Conservation (phyloP, 2,797 vertebrate genomes). For the Toxotes lorentzi region DNA sequence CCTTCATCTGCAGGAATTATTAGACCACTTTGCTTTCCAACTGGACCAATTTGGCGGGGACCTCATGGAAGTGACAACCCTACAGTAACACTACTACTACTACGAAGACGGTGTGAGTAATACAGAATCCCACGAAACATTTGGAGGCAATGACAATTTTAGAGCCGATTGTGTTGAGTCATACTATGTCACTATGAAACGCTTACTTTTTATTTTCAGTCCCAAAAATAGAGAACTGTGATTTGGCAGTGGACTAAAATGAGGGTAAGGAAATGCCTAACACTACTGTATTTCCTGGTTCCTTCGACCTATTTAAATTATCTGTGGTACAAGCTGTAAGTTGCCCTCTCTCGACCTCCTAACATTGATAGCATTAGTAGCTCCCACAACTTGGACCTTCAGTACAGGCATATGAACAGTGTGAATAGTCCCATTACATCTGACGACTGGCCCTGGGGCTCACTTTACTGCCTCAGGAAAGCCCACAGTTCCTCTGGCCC, state of each 20-base stretch:
- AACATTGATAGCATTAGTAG: not conserved
- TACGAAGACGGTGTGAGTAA: constrained; percentile 56
- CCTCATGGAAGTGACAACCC: constrained; percentile 46
- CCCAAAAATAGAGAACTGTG: constrained; percentile 33
- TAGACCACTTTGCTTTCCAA: constrained; percentile 33
- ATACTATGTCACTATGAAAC: constrained; percentile 46
- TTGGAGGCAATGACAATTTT: constrained; percentile 54
- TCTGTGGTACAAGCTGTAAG: not conserved
- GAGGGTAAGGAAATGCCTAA: not conserved
- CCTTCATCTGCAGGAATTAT: not conserved
- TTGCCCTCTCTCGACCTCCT: not conserved
- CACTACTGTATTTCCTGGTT: not conserved
- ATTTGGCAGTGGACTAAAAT: constrained; percentile 20
- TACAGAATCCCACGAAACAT: constrained; percentile 57
- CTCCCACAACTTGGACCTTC: constrained; percentile 3
- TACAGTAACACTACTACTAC: constrained; percentile 55
- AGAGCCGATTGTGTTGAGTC: constrained; percentile 61
- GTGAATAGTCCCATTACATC: constrained; percentile 28
- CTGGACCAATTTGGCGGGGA: constrained; percentile 39
- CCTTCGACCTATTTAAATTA: not conserved
- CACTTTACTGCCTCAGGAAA: constrained; percentile 20
- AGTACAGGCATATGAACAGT: constrained; percentile 4
- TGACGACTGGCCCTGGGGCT: constrained; percentile 7
- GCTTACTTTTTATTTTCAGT: constrained; percentile 32
- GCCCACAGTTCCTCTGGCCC: constrained; percentile 11